These are phyloP conservation scores for Ochlodes sylvanus DNA, from an alignment of 2,888 invertebrate species.

Conservation along the genomic window DNA sequence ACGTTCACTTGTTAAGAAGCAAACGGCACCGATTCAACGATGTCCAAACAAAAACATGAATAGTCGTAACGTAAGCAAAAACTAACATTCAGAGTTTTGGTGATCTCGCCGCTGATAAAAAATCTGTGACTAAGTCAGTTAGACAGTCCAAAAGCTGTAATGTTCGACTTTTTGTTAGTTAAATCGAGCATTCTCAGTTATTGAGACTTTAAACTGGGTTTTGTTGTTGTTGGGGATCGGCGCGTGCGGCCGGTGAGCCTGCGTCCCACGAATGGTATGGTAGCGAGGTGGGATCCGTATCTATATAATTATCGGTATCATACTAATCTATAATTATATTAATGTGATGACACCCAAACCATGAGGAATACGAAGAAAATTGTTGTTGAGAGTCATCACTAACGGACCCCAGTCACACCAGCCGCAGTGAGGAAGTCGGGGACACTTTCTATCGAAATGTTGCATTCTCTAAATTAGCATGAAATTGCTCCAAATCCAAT, in stretches of 20 bases:
- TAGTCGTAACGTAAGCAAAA: conserved; percentile 19
- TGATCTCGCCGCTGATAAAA: conserved; percentile 14
- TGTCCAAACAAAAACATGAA: conserved; percentile 25
- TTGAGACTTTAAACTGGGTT: neutral
- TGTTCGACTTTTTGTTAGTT: conserved; percentile 15
- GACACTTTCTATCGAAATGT: neutral
- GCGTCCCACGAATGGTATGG: no score
- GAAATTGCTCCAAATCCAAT: conserved; percentile 9
- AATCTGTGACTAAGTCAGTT: conserved; percentile 18
- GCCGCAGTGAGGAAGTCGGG: neutral
- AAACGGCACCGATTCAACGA: conserved; percentile 11
- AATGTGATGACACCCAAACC: no score
- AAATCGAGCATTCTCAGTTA: conserved; percentile 1
- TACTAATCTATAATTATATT: no score
- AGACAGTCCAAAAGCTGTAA: conserved; percentile 3
- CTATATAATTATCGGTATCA: no score
- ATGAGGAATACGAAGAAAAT: no score
- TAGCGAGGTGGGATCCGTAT: no score
- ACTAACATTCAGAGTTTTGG: conserved; percentile 14
- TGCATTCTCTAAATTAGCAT: conserved; percentile 1
- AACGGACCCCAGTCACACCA: no score
- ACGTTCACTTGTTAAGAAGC: conserved; percentile 15
- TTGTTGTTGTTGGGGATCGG: neutral
- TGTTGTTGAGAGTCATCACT: no score
- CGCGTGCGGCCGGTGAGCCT: neutral